A percentile compares a stretch with the other conserved stretches of the same genome.
Conservation (phyloP, 2,113 vertebrate genomes). For the Parus major region DNA sequence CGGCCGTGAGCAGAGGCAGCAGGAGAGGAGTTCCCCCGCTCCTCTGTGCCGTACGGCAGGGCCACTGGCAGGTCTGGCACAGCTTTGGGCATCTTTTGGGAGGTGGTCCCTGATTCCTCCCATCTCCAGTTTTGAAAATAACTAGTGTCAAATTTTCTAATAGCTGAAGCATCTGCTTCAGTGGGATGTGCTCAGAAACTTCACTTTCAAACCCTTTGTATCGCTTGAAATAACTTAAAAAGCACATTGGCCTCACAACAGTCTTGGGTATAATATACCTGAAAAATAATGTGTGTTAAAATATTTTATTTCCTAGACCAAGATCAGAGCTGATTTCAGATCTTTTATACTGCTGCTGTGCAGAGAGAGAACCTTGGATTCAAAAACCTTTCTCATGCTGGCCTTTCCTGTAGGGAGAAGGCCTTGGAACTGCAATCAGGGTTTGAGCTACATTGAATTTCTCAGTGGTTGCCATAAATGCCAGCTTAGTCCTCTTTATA, state of each 20-base stretch:
- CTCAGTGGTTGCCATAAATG: not conserved
- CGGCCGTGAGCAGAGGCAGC: conserved; percentile 83
- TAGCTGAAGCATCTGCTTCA: fast-evolving
- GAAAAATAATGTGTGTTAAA: not conserved
- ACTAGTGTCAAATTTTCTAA: not conserved
- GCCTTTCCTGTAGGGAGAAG: not conserved
- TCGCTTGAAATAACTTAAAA: not conserved
- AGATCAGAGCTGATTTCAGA: not conserved
- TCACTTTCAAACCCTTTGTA: not conserved
- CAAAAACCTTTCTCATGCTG: not conserved
- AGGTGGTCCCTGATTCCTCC: fast-evolving
- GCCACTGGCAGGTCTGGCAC: conserved; percentile 90
- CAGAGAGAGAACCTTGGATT: not conserved
- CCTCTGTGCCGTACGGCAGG: conserved; percentile 92
- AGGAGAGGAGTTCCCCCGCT: conserved; percentile 85
- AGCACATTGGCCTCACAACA: too few species aligned
- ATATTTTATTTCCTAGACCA: not conserved
- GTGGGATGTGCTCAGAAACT: not conserved
- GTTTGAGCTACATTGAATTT: not conserved
- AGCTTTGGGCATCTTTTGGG: fast-evolving
- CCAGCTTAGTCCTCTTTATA: not conserved
- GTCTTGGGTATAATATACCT: not conserved
- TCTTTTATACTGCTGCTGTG: not conserved
- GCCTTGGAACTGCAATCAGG: not conserved
- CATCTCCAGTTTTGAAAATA: too few species aligned